phyloP scores from a whole-genome alignment of 2,797 vertebrate species.

The Hylomyscus alleni region DNA sequence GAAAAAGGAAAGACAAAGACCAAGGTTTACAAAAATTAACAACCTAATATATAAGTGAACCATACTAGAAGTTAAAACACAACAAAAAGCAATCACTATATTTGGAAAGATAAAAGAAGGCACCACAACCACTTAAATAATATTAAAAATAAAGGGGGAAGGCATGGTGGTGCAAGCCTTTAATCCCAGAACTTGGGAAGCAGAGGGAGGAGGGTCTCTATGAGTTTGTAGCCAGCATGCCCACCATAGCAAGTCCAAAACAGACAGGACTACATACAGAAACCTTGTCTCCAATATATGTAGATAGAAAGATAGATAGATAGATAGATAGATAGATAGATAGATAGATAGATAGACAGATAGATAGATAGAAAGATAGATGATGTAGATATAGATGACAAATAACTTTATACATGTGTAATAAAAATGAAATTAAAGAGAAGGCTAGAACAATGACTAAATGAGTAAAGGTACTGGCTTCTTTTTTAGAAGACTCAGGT shows the following conservation, averaged over 20 bases:
- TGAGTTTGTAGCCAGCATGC: not conserved
- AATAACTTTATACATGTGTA: not conserved
- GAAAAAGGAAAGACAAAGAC: constrained; percentile 32
- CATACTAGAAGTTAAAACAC: not conserved
- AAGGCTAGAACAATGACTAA: not conserved
- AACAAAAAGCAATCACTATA: not conserved
- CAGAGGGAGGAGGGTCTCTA: not conserved
- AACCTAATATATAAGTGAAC: not conserved
- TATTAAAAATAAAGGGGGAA: constrained; percentile 14
- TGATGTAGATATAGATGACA: too few species aligned
- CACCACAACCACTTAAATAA: not conserved
- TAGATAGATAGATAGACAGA: too few species aligned
- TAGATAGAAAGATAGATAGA: too few species aligned
- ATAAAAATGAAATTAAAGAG: not conserved
- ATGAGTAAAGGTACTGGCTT: not conserved
- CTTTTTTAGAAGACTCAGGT: not conserved
- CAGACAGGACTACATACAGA: not conserved
- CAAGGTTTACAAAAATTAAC: constrained; percentile 36
- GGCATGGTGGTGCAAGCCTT: not conserved
- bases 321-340: too few species aligned
- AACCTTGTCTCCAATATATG: not conserved
- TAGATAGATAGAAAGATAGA: too few species aligned
- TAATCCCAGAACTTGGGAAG: not conserved
- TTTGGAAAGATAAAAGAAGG: constrained; percentile 14
- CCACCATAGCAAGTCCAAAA: not conserved